These are phyloP conservation scores for Cryptotermes secundus DNA, from an alignment of 1,140 invertebrate species.

Conservation along the genomic window DNA sequence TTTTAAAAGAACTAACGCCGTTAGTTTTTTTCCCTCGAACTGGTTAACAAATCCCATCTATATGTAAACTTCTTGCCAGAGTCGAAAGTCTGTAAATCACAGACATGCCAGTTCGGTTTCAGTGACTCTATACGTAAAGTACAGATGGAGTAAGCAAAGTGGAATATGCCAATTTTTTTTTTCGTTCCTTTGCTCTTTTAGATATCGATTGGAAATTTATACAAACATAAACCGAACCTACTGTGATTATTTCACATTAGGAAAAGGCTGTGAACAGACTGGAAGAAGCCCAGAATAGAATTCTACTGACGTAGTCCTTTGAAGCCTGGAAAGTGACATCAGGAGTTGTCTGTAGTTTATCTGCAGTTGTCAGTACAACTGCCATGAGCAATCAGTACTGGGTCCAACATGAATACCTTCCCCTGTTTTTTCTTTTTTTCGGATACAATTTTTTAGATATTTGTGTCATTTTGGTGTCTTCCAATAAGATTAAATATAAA, in stretches of 20 bases:
- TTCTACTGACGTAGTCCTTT: too few species aligned
- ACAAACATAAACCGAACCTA: neutral
- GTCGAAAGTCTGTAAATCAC: neutral
- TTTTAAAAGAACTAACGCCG: constrained; percentile 10
- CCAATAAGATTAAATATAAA: too few species aligned
- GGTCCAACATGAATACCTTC: too few species aligned
- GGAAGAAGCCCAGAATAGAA: neutral
- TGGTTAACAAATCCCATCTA: neutral
- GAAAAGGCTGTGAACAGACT: neutral
- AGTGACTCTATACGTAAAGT: neutral
- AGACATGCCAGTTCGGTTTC: neutral
- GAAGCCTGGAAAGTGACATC: too few species aligned
- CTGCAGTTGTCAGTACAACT: too few species aligned
- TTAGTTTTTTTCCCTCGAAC: neutral
- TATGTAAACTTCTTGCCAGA: neutral
- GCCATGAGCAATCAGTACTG: too few species aligned
- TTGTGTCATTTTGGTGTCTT: too few species aligned
- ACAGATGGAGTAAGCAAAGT: neutral
- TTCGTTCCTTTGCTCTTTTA: neutral
- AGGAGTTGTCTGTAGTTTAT: too few species aligned
- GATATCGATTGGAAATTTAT: neutral
- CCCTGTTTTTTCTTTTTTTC: too few species aligned
- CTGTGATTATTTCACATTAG: neutral
- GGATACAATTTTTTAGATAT: too few species aligned
- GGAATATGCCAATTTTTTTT: neutral